Conservation (phyloP, 1,140 invertebrate species). For the Scaptomyza pallida region DNA sequence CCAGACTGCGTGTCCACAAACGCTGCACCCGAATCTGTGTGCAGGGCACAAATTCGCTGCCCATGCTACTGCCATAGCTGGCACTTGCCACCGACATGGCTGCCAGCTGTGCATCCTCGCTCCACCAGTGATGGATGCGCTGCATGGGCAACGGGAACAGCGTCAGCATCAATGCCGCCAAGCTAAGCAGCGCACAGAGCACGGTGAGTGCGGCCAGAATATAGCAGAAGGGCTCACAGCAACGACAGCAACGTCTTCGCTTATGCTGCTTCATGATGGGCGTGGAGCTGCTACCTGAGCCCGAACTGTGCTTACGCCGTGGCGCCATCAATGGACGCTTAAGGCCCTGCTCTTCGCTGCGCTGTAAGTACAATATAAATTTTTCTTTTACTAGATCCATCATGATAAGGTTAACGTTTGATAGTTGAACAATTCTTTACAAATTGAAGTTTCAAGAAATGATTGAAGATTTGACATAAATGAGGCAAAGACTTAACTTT, state of each 20-base stretch:
- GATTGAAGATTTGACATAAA: too few relatives aligned
- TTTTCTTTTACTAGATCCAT: not conserved
- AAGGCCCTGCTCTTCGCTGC: constrained; percentile 88
- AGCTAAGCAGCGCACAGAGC: constrained; percentile 85
- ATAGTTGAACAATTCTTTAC: too few relatives aligned
- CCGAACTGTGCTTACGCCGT: constrained; percentile 85
- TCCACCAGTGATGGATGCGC: constrained; percentile 86
- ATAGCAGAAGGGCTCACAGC: constrained; percentile 87
- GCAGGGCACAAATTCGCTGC: constrained; percentile 86
- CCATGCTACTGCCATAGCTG: constrained; percentile 62
- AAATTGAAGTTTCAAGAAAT: too few relatives aligned
- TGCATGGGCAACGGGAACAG: constrained; percentile 87
- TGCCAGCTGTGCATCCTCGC: constrained; percentile 43
- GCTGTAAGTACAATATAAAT: constrained; percentile 82
- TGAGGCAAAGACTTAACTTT: too few relatives aligned
- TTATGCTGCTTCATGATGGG: constrained; percentile 84
- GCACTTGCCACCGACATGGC: constrained; percentile 21
- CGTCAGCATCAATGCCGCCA: constrained; percentile 88
- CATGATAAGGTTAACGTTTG: too few relatives aligned
- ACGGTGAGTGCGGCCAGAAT: constrained; percentile 86
- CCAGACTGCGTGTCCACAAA: constrained; percentile 90
- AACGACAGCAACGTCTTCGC: constrained; percentile 85
- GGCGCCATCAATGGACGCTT: constrained; percentile 91
- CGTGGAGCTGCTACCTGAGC: constrained; percentile 76
- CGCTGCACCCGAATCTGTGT: constrained; percentile 88